Percentiles rank a stretch among this genome's conserved stretches.
These are phyloP conservation scores for Apoderus coryli DNA, from an alignment of 2,888 invertebrate genomes.

Conservation along the genomic window DNA sequence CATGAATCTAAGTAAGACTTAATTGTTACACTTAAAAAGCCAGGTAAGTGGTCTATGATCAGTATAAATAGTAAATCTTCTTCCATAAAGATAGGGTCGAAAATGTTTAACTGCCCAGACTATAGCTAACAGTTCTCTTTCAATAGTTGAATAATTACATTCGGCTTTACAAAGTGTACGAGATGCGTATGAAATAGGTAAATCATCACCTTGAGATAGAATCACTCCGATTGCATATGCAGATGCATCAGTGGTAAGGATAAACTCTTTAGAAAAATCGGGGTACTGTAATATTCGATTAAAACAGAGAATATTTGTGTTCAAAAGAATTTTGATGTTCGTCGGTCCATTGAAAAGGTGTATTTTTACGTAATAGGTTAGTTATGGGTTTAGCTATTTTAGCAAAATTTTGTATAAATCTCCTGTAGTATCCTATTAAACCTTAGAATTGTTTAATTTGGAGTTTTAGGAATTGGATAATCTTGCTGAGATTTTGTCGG, in stretches of 20 bases:
- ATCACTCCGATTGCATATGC: constrained; percentile 12
- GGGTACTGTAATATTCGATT: constrained; percentile 15
- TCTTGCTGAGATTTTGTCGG: constrained; percentile 21
- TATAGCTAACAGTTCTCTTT: constrained; percentile 22
- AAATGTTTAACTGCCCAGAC: no score
- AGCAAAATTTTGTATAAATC: constrained; percentile 20
- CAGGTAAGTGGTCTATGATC: constrained; percentile 29
- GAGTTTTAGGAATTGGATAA: no score
- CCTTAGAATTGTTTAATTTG: constrained; percentile 25
- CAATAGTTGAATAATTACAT: constrained; percentile 18
- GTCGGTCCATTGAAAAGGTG: constrained; percentile 12
- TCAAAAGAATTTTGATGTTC: constrained; percentile 16
- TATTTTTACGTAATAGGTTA: constrained; percentile 15
- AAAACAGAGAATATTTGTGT: constrained; percentile 11
- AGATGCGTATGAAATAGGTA: constrained; percentile 12
- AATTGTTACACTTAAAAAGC: constrained; percentile 27
- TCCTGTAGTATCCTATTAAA: constrained; percentile 23
- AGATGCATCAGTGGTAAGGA: constrained; percentile 12
- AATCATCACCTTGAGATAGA: constrained; percentile 14
- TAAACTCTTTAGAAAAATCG: constrained; percentile 12
- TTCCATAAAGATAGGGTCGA: no score
- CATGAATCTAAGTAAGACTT: no score
- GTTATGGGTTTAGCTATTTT: constrained; percentile 22
- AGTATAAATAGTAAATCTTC: no score
- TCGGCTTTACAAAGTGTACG: constrained; percentile 14